Evolutionary conservation across 2,888 invertebrate species (phyloP), one percentile per base, ranked within the genome.

Genomic region (Drosophila helvetica): DNA sequence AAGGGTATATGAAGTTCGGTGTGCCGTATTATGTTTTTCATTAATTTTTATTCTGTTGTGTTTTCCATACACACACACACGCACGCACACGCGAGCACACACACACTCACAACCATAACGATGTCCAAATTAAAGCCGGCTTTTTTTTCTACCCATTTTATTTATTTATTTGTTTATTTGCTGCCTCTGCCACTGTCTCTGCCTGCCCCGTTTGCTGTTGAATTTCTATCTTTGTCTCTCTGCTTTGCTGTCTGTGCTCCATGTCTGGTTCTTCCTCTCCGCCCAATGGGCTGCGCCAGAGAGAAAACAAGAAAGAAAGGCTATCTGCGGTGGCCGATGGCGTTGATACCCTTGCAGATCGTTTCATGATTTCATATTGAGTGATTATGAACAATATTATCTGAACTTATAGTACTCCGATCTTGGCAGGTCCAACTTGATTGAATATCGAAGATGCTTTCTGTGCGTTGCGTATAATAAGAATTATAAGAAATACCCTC

Each of bases 161-260:
- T 86, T 79, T 80, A 77, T 83, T 83, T 80, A 77, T 82, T 86
- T 86, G 81, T 86, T 84, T 86, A 73, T 73, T 64, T 71, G 71
- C 38, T 38, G 38, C 38, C 38, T 15, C 15, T 15, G 15, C 38
- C 38, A 38, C 38, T 10, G 38, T 38, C 38, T 67, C 33, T 67
- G 51, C 3, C 69, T 61, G 51, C 50, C 17, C 27, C 47, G 46
- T 48, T 56, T 69, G 45, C 42, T 50, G 57, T 42, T 72, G 61
- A 75, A 75, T 75, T 74, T 74, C 70, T 65, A 70, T 61, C 63
- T 60, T 60, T 58, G 46, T 30, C 60, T 56, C 45, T 25, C 25
- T 65, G 59, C 57, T 6, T 58, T 55, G 25, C 25, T 25, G 63
- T 45, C 42, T 54, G 66, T 65, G 66, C 69, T 12, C 30, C 73